Evolutionary conservation across 2,888 invertebrate genomes (phyloP).

Genomic region (Anorthoa munda): DNA sequence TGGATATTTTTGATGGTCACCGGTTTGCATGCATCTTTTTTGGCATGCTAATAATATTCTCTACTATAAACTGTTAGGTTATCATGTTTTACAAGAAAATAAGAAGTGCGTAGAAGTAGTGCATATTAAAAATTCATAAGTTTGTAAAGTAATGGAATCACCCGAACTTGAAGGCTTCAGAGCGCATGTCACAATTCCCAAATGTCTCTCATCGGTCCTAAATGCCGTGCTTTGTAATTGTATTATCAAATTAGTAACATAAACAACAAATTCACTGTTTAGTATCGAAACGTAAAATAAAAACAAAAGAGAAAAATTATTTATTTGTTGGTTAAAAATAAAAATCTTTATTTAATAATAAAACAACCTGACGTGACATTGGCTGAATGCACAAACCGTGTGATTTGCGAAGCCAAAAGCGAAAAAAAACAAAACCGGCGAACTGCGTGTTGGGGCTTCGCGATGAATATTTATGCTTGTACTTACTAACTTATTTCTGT

Average conservation of each 20-base stretch:
- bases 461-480: no score
- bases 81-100: background rate
- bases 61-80: no score
- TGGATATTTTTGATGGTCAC: constrained; percentile 1
- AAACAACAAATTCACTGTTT: background rate
- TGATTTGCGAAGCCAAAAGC: no score
- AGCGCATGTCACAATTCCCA: constrained; percentile 34
- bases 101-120: background rate
- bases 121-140: constrained; percentile 35
- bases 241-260: background rate
- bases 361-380: no score
- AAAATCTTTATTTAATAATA: no score
- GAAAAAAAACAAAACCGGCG: no score
- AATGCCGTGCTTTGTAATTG: background rate
- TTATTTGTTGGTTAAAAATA: constrained; percentile 14
- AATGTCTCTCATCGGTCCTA: background rate
- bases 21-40: constrained; percentile 31
- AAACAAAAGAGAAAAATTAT: background rate
- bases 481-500: no score
- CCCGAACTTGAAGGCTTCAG: background rate
- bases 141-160: background rate
- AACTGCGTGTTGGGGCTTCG: background rate
- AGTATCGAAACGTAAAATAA: background rate
- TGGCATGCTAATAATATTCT: background rate
- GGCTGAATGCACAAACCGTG: no score